A percentile compares a stretch with the other conserved stretches of the same genome.
phyloP scores from a whole-genome alignment of 2,888 invertebrate species.

The Acleris laterana region DNA sequence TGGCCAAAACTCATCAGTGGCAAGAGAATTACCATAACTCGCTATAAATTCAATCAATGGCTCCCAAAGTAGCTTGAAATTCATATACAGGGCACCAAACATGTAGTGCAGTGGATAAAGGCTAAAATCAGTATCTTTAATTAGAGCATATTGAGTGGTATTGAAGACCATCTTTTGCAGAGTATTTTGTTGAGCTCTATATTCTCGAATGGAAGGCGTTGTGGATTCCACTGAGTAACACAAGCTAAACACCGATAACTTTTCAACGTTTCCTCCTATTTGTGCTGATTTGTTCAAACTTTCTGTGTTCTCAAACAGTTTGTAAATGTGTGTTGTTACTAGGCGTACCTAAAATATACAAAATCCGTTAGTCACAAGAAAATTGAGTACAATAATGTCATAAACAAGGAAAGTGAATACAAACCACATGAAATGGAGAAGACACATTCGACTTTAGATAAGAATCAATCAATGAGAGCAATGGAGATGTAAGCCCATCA shows the following conservation, averaged over 20 bases:
- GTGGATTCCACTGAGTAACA: slow-evolving; percentile 89
- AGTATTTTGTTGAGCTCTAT: slow-evolving; percentile 89
- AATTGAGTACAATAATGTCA: neutral
- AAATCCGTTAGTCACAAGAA: too few relatives aligned
- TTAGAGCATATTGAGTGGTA: slow-evolving; percentile 83
- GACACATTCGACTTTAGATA: slow-evolving; percentile 85
- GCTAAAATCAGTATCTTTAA: slow-evolving; percentile 83
- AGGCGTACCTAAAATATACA: slow-evolving; percentile 85
- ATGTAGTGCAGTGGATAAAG: slow-evolving; percentile 90
- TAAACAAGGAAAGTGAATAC: slow-evolving; percentile 45
- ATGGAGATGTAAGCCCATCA: slow-evolving; percentile 67
- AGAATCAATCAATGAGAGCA: slow-evolving; percentile 77
- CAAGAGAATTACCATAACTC: slow-evolving; percentile 87
- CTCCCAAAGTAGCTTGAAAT: slow-evolving; percentile 95
- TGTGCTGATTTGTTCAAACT: slow-evolving; percentile 71
- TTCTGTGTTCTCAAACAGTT: slow-evolving; percentile 85
- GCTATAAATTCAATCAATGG: slow-evolving; percentile 90
- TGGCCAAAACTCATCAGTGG: slow-evolving; percentile 88
- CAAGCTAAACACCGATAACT: slow-evolving; percentile 86
- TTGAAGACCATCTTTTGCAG: slow-evolving; percentile 89
- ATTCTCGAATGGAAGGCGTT: slow-evolving; percentile 89
- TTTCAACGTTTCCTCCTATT: slow-evolving; percentile 65
- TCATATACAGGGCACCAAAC: slow-evolving; percentile 92
- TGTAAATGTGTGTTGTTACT: slow-evolving; percentile 89
- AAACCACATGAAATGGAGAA: slow-evolving; percentile 88